Percentiles rank a stretch among this genome's conserved stretches.
These are phyloP conservation scores for Mus caroli DNA, from an alignment of 2,797 vertebrate species.

Conservation along the genomic window DNA sequence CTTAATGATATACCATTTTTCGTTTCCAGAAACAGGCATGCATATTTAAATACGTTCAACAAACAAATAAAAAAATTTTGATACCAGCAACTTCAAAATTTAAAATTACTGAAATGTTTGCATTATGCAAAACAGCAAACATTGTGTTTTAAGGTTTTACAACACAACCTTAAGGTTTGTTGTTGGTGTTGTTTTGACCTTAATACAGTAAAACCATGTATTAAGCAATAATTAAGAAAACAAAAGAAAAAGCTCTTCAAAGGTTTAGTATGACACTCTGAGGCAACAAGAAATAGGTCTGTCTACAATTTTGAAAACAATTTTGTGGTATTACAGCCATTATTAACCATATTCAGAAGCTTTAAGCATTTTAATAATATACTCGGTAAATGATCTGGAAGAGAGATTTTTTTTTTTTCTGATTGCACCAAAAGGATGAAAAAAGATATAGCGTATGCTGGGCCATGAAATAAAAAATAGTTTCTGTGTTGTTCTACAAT, in stretches of 20 bases:
- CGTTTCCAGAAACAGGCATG: conserved; percentile 55
- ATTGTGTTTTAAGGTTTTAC: not conserved
- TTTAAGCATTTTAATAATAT: conserved; percentile 69
- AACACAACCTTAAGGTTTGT: conserved; percentile 47
- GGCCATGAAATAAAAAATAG: not conserved
- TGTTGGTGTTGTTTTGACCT: not conserved
- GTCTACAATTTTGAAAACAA: conserved; percentile 58
- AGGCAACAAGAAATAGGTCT: conserved; percentile 63
- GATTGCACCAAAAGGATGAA: conserved; percentile 40
- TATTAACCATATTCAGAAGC: conserved; percentile 50
- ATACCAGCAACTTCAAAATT: conserved; percentile 62
- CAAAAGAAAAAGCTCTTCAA: conserved; percentile 59
- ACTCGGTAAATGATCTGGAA: conserved; percentile 59
- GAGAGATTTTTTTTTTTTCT: not conserved
- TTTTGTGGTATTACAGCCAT: conserved; percentile 20
- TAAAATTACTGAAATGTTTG: conserved; percentile 64
- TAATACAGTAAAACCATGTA: conserved; percentile 60
- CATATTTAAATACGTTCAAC: conserved; percentile 66
- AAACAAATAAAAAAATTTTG: conserved; percentile 59
- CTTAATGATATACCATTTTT: conserved; percentile 60
- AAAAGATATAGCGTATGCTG: not conserved
- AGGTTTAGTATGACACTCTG: conserved; percentile 65
- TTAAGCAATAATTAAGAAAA: conserved; percentile 60
- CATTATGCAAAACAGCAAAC: conserved; percentile 38
- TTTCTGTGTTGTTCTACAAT: conserved; percentile 36